A percentile compares a stretch with the other conserved stretches of the same genome.
Evolutionary conservation across 1,140 invertebrate species (phyloP).

Genomic region (Ganaspis sp.): DNA sequence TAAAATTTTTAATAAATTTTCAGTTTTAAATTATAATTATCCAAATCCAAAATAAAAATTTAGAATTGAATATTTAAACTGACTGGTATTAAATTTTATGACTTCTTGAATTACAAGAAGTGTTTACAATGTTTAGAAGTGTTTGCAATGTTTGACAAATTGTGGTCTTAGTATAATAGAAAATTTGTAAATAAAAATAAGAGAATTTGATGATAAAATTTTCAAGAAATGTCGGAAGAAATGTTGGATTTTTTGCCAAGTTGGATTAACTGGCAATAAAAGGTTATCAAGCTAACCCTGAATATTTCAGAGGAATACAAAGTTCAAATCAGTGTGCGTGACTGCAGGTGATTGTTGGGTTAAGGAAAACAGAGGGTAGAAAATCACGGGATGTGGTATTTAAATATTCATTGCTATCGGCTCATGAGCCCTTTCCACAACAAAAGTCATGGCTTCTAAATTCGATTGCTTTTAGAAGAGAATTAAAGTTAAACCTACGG

Average conservation of each 20-base stretch:
- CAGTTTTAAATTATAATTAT: too few species aligned
- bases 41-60: too few species aligned
- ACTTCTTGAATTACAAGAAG: too few species aligned
- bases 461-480: neutral
- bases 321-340: conserved; percentile 14
- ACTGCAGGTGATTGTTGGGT: conserved; percentile 17
- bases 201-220: too few species aligned
- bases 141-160: too few species aligned
- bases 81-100: too few species aligned
- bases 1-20: too few species aligned
- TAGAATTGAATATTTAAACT: too few species aligned
- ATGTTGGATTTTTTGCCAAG: neutral
- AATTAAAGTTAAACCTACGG: neutral
- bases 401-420: conserved; percentile 54
- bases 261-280: neutral
- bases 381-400: conserved; percentile 44
- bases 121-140: too few species aligned
- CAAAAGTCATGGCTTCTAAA: neutral
- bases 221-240: too few species aligned
- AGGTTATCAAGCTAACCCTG: neutral
- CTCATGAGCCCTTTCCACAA: neutral
- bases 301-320: neutral
- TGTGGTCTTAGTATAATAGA: too few species aligned
- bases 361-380: conserved; percentile 34
- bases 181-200: too few species aligned